phyloP scores from a whole-genome alignment of 2,113 vertebrate species.

The Cettia cetti region DNA sequence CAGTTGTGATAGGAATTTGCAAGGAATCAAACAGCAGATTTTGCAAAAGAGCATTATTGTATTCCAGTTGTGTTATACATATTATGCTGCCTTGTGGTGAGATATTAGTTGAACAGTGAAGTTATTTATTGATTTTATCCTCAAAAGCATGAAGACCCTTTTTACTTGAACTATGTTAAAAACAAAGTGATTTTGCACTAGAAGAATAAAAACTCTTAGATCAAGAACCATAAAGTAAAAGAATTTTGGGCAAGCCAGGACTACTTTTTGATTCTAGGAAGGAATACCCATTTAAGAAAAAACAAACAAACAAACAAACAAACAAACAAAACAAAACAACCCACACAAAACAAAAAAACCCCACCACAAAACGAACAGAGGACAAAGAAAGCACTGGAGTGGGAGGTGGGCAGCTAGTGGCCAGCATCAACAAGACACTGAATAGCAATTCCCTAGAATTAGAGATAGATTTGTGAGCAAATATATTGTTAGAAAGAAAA shows the following conservation, averaged over 20 bases:
- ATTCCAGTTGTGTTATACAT: background rate
- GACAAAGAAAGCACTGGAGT: background rate
- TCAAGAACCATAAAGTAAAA: background rate
- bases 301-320: background rate
- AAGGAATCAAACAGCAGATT: background rate
- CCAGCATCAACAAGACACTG: background rate
- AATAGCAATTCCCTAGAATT: background rate
- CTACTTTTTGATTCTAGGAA: background rate
- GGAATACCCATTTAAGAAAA: background rate
- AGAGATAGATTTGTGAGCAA: background rate
- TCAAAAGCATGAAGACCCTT: background rate
- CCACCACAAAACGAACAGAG: background rate
- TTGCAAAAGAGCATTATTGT: background rate
- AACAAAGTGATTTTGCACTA: background rate
- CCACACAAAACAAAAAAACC: too few relatives aligned
- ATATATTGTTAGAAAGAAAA: background rate
- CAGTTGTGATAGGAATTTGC: background rate
- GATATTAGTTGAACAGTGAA: background rate
- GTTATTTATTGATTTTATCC: background rate
- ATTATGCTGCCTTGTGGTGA: background rate
- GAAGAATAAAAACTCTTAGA: background rate
- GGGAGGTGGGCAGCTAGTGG: rapidly evolving
- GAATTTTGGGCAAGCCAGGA: background rate
- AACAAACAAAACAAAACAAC: background rate
- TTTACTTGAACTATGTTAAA: background rate